Evolutionary conservation across 2,888 invertebrate genomes (phyloP), one percentile per base, ranked within the genome.

Genomic region (Unio delphinus): DNA sequence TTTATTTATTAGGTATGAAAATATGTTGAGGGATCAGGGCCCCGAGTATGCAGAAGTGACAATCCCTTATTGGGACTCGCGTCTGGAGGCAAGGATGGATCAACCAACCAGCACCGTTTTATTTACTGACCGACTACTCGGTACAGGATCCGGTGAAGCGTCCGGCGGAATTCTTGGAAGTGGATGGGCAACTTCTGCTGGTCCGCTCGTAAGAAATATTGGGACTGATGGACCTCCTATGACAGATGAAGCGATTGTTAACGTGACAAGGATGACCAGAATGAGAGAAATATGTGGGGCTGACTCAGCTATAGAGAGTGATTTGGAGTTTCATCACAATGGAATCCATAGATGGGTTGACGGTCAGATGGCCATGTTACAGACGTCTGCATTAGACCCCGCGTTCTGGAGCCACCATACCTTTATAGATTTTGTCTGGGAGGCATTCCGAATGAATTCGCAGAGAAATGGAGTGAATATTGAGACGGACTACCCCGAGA

Each of bases 51-150:
- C 74, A 7, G 65, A 72, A 8, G 75, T 86, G 0, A 77, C 80
- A 11, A 54, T 86, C 5, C 85, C 86, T 0, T 86, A 83, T 75
- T 84, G 83, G 82, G 85, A 85, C 70, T 79, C 79, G 8, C 73
- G 79, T 4, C 63, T 85, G 20, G 85, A 86, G 61, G 65, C 61
- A 6, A 63, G 73, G 30, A 64, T 76, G 2, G 73, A 73, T 6
- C 68, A 74, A 55, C 69, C 82, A 6, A 54, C 68, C 1, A 56
- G 70, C 6, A 84, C 86, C 4, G 73, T 79, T 34, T 54, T 86
- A 28, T 86, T 82, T 75, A 73, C 78, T 26, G 66, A 76, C 1
- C 73, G 75, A 2, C 80, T 84, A 34, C 60, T 83, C 26, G 85
- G 85, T 4, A 77, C 67, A 11, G 75, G 80, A 26, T 62, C 82